phyloP scores from a whole-genome alignment of 2,113 vertebrate genomes.

The Ptilonorhynchus violaceus region DNA sequence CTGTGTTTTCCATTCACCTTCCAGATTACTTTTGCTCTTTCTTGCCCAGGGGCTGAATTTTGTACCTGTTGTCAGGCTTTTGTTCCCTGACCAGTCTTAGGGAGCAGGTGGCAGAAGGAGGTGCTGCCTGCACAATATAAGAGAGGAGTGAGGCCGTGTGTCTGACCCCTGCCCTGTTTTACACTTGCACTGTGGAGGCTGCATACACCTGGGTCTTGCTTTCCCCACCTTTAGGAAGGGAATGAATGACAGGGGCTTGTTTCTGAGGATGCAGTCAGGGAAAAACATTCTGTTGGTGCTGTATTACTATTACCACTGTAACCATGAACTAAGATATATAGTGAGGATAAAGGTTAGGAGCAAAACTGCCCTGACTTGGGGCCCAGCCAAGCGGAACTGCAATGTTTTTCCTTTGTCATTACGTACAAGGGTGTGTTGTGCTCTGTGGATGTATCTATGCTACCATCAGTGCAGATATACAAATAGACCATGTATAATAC shows the following conservation, averaged over 20 bases:
- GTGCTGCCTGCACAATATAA: not conserved
- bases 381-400: not conserved
- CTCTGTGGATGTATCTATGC: not conserved
- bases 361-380: not conserved
- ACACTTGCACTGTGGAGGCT: fast-evolving
- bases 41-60: not conserved
- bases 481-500: not conserved
- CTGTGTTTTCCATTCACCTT: not conserved
- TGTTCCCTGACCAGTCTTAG: not conserved
- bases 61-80: not conserved
- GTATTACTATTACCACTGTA: not conserved
- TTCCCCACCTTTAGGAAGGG: not conserved
- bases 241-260: not conserved
- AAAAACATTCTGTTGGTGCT: not conserved
- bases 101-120: not conserved
- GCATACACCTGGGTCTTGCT: not conserved
- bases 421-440: not conserved
- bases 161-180: not conserved
- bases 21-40: not conserved
- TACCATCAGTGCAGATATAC: not conserved
- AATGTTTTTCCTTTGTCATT: not conserved
- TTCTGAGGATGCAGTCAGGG: not conserved
- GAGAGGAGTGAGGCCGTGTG: not conserved
- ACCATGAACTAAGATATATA: not conserved
- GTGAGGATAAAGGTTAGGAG: not conserved